Percentiles rank a stretch among this genome's conserved stretches.
These are phyloP conservation scores for Cordilura impudica DNA, from an alignment of 2,888 invertebrate genomes.

Conservation along the genomic window DNA sequence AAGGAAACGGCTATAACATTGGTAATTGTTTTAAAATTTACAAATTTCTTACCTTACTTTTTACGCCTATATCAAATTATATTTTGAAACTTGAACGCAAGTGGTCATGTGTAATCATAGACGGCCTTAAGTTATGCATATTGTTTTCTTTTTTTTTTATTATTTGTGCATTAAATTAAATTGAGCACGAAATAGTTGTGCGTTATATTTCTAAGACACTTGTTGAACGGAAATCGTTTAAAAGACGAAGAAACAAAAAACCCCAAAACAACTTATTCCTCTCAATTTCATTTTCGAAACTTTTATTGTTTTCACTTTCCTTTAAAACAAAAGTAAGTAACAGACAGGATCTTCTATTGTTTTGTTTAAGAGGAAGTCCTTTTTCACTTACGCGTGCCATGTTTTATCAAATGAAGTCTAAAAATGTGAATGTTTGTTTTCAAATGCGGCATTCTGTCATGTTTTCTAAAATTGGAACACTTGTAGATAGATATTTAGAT, in stretches of 20 bases:
- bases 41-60: no score
- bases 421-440: constrained; percentile 1
- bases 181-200: constrained; percentile 19
- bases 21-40: no score
- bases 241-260: background rate
- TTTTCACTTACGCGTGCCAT: constrained; percentile 48
- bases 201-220: constrained; percentile 43
- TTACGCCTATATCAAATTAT: no score
- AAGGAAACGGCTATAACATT: no score
- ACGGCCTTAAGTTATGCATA: no score
- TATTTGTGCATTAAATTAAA: constrained; percentile 12
- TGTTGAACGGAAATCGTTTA: constrained; percentile 54
- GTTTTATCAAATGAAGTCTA: background rate
- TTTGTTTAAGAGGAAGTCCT: constrained; percentile 10
- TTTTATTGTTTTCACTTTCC: constrained; percentile 56
- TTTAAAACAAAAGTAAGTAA: constrained; percentile 24
- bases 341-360: constrained; percentile 3
- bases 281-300: constrained; percentile 20
- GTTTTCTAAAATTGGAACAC: background rate
- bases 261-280: constrained; percentile 17
- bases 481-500: constrained; percentile 3
- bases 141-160: background rate
- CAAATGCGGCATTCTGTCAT: background rate
- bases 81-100: no score
- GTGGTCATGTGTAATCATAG: no score